Evolutionary conservation across 2,888 invertebrate species (phyloP), one percentile per base, ranked within the genome.

Genomic region (Auanema freiburgensis): DNA sequence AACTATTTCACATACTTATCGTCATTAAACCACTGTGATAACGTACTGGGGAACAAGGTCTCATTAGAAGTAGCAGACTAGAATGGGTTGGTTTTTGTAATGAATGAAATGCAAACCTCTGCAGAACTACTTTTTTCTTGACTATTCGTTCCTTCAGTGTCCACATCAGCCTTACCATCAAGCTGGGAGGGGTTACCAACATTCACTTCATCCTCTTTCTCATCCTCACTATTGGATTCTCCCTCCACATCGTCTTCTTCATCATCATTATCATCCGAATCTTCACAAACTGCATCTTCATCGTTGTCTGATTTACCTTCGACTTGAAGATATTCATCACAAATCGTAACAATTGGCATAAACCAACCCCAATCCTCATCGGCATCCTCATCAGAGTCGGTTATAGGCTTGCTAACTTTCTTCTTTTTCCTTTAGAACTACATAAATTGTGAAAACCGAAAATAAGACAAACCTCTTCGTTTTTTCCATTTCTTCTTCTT

Each of bases 191-290:
- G 18, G 46, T 46, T 21, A 8, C 18, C 21, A 5, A 46, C 18
- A 16, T 56, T 33, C 12, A 10, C 16, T 24, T 57, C 55, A 33
- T 44, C 23, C n/a, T 55, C 54, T 21, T 8, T 25, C 46, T 49
- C 43, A 50, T 49, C 16, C 16, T 40, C 25, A 8, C 6, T 18
- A 10, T 58, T n/a, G 10, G 24, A 18, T 11, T 53, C 25, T 12
- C 50, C 59, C n/a, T 62, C 66, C 21, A 69, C 66, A 46, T 59
- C 66, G 16, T 57, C 65, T 14, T 61, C 61, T 33, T 43, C 63
- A 6, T 63, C 58, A 1, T 58, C 68, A 5, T 63, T 63, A 14
- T 25, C 16, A 24, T 18, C 33, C 2, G 18, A 40, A 5, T 49
- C 57, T 52, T 62, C 64, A 4, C 57, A n/a, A n/a, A n/a, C n/a